phyloP scores from a whole-genome alignment of 2,797 vertebrate genomes.

The Micromesistius poutassou region DNA sequence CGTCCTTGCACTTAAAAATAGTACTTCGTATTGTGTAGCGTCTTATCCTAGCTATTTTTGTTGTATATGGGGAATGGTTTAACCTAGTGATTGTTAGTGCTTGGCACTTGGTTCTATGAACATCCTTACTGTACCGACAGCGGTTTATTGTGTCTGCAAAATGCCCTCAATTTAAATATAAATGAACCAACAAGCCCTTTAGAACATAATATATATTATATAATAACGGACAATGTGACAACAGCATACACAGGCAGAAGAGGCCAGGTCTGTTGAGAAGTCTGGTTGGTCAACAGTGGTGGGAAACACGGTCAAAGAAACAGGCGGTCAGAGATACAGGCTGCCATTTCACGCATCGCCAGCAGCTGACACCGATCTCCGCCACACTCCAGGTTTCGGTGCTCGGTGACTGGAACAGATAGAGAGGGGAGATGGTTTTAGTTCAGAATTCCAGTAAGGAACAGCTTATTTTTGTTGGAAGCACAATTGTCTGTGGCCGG shows the following conservation, averaged over 20 bases:
- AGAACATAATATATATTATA: background rate
- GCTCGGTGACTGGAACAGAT: conserved; percentile 55
- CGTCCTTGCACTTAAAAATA: no score
- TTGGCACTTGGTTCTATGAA: no score
- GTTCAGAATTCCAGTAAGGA: conserved; percentile 42
- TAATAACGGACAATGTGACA: background rate
- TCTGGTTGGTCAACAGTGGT: conserved; percentile 20
- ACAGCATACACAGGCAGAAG: background rate
- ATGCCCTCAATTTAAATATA: no score
- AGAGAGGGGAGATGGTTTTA: conserved; percentile 60
- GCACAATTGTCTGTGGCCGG: conserved; percentile 75
- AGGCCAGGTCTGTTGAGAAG: conserved; percentile 26
- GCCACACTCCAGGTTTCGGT: conserved; percentile 26
- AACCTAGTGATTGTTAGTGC: no score
- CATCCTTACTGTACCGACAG: no score
- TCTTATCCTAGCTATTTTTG: no score
- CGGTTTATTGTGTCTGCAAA: no score
- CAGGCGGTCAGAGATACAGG: conserved; percentile 49
- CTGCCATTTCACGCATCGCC: conserved; percentile 56
- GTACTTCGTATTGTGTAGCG: no score
- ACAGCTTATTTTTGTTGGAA: conserved; percentile 75
- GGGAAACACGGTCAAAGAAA: conserved; percentile 53
- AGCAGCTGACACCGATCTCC: conserved; percentile 30
- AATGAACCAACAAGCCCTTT: background rate
- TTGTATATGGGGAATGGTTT: no score